phyloP scores from a whole-genome alignment of 1,140 invertebrate species.

The Cryptotermes secundus region DNA sequence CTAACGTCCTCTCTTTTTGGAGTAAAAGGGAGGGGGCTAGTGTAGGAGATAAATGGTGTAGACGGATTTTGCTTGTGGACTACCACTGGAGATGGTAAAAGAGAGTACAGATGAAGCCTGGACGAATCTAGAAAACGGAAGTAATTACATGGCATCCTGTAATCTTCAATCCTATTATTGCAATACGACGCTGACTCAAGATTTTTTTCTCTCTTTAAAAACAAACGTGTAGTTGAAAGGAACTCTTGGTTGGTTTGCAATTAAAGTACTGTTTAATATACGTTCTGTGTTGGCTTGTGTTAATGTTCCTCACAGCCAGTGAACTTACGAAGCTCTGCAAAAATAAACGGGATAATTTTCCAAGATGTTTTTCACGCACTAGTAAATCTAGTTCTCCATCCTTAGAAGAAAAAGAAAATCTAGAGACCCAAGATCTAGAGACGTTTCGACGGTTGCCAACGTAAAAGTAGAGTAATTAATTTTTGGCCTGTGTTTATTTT shows the following conservation, averaged over 20 bases:
- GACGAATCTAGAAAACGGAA: not conserved
- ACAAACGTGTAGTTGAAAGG: not conserved
- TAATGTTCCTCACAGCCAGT: not conserved
- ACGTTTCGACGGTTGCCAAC: no score
- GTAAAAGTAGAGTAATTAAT: no score
- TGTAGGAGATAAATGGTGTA: not conserved
- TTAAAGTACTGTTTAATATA: not conserved
- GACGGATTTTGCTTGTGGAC: slow-evolving; percentile 4
- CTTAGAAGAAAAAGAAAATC: no score
- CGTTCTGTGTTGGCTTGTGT: not conserved
- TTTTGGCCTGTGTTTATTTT: no score
- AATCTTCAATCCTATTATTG: slow-evolving; percentile 5
- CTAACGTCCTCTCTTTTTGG: not conserved
- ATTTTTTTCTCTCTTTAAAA: not conserved
- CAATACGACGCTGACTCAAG: not conserved
- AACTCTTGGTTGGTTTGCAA: not conserved
- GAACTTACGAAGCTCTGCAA: not conserved
- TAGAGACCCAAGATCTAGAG: no score
- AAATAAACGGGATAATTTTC: not conserved
- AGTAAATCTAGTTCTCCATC: no score
- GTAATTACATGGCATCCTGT: not conserved
- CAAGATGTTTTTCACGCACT: not conserved
- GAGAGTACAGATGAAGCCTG: not conserved
- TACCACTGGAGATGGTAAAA: not conserved
- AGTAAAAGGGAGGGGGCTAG: not conserved